Conservation (phyloP, 1,140 invertebrate species). For the Drosophila repletoides region DNA sequence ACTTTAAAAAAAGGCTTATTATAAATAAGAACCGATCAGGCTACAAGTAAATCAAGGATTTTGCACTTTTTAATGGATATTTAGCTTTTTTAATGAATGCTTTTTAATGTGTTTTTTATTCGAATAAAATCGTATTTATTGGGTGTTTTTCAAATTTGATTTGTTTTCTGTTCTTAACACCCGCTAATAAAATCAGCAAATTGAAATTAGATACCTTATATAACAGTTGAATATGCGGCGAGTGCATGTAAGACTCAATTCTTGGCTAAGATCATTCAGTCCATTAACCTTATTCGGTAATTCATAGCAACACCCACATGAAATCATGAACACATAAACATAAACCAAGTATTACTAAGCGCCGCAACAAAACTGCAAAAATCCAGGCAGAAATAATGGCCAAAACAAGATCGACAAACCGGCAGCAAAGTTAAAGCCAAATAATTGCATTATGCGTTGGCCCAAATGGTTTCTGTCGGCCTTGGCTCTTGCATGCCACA, state of each 20-base stretch:
- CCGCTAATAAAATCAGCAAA: constrained; percentile 5
- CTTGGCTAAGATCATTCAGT: constrained; percentile 28
- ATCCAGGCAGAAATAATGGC: too few relatives aligned
- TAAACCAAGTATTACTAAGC: constrained; percentile 1
- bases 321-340: constrained; percentile 18
- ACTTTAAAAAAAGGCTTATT: background rate
- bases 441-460: constrained; percentile 49
- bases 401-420: constrained; percentile 39
- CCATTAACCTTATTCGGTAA: constrained; percentile 66
- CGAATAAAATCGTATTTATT: background rate
- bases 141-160: background rate
- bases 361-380: constrained; percentile 3
- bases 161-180: background rate
- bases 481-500: constrained; percentile 27
- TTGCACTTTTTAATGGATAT: too few relatives aligned
- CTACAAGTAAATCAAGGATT: too few relatives aligned
- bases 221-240: background rate
- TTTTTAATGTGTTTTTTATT: background rate
- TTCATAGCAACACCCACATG: constrained; percentile 45
- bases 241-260: background rate
- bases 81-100: background rate
- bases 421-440: constrained; percentile 20
- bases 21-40: too few relatives aligned
- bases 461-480: constrained; percentile 20
- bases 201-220: constrained; percentile 1